Percentiles rank a stretch among this genome's conserved stretches.
Conservation (phyloP, 2,113 vertebrate genomes). For the Mola mola region DNA sequence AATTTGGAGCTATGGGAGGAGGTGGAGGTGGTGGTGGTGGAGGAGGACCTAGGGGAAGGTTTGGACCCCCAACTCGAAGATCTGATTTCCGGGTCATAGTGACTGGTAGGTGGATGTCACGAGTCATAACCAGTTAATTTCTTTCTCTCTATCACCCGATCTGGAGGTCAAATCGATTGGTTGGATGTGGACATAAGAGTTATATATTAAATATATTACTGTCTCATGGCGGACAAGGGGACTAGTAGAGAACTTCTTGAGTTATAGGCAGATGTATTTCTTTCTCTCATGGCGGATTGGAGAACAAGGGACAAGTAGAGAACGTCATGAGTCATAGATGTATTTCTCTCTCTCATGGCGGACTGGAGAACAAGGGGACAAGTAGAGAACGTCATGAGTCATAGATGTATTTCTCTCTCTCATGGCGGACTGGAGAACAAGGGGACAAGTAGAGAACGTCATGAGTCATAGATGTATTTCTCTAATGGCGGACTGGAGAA, state of each 20-base stretch:
- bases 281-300: constrained; percentile 43
- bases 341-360: constrained; percentile 32
- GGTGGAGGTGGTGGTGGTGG: constrained; percentile 71
- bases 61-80: constrained; percentile 88
- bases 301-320: constrained; percentile 25
- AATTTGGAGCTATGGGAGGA: constrained; percentile 79
- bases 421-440: constrained; percentile 40
- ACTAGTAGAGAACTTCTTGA: constrained; percentile 37
- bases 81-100: constrained; percentile 94
- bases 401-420: constrained; percentile 40
- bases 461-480: constrained; percentile 39
- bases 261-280: constrained; percentile 31
- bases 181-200: constrained; percentile 50
- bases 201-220: constrained; percentile 38
- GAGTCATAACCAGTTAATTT: constrained; percentile 54
- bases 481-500: constrained; percentile 44
- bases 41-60: constrained; percentile 84
- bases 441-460: constrained; percentile 28
- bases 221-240: constrained; percentile 19
- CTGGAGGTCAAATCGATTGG: constrained; percentile 55
- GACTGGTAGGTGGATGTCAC: constrained; percentile 79
- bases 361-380: constrained; percentile 32
- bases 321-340: constrained; percentile 44
- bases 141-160: constrained; percentile 30
- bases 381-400: constrained; percentile 34